Evolutionary conservation across 2,888 invertebrate species (phyloP).

Genomic region (Creontiades dilutus): DNA sequence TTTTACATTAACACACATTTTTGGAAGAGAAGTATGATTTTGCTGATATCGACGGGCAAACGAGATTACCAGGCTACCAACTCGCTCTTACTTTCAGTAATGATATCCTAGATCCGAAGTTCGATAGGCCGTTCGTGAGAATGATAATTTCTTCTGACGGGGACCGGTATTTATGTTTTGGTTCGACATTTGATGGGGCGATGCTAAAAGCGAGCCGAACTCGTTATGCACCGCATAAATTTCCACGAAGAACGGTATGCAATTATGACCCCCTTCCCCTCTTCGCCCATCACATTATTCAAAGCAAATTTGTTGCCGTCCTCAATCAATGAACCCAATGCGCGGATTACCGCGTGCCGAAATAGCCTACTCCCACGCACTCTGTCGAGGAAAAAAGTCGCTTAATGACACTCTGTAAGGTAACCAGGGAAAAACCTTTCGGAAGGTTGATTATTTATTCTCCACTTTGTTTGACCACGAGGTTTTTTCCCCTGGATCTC

Average conservation of each 20-base stretch:
- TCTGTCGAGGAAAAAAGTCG: not conserved
- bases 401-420: not conserved
- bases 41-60: too few relatives aligned
- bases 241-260: not conserved
- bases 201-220: not conserved
- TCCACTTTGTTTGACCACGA: constrained; percentile 41
- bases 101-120: too few relatives aligned
- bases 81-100: too few relatives aligned
- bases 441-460: constrained; percentile 33
- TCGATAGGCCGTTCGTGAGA: too few relatives aligned
- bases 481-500: not conserved
- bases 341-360: constrained; percentile 4
- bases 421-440: not conserved
- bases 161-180: too few relatives aligned
- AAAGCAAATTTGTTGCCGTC: constrained; percentile 22
- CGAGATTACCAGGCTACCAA: too few relatives aligned
- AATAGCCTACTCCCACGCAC: constrained; percentile 17
- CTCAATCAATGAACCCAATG: constrained; percentile 5
- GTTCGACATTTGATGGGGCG: too few relatives aligned
- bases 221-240: not conserved
- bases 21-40: too few relatives aligned
- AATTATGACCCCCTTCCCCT: not conserved
- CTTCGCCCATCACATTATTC: not conserved
- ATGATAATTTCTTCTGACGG: too few relatives aligned
- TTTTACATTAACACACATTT: too few relatives aligned